These are phyloP conservation scores for Macquaria ambigua DNA, from an alignment of 2,113 vertebrate genomes.

Conservation along the genomic window DNA sequence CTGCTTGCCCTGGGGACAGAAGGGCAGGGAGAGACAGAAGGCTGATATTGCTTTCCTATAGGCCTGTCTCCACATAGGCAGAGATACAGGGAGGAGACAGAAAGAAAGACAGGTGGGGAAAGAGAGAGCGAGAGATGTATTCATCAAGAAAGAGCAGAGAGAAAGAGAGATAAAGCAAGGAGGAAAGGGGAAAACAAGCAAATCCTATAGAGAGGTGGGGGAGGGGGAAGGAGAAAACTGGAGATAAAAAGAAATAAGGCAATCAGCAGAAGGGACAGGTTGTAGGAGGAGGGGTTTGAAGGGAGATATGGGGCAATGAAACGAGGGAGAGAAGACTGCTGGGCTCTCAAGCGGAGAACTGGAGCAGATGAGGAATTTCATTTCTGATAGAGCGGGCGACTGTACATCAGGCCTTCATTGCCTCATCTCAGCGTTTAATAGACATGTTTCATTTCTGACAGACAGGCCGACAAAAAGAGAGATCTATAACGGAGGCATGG, in stretches of 20 bases:
- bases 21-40: conserved; percentile 44
- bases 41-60: conserved; percentile 50
- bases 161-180: conserved; percentile 27
- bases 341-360: conserved; percentile 50
- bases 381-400: conserved; percentile 32
- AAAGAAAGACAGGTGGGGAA: conserved; percentile 44
- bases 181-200: conserved; percentile 35
- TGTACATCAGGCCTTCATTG: conserved; percentile 34
- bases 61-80: conserved; percentile 35
- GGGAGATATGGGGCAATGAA: conserved; percentile 30
- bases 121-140: conserved; percentile 44
- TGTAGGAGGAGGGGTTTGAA: conserved; percentile 27
- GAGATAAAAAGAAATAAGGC: conserved; percentile 30
- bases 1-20: conserved; percentile 73
- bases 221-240: not conserved
- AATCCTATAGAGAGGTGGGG: conserved; percentile 22
- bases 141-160: conserved; percentile 43
- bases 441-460: conserved; percentile 59
- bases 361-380: conserved; percentile 63
- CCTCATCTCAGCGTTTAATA: conserved; percentile 56
- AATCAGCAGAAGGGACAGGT: conserved; percentile 28
- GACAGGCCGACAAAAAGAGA: conserved; percentile 28
- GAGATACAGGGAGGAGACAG: conserved; percentile 41
- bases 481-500: conserved; percentile 21
- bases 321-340: conserved; percentile 1